phyloP scores from a whole-genome alignment of 2,797 vertebrate species.

The Gorsachius magnificus region DNA sequence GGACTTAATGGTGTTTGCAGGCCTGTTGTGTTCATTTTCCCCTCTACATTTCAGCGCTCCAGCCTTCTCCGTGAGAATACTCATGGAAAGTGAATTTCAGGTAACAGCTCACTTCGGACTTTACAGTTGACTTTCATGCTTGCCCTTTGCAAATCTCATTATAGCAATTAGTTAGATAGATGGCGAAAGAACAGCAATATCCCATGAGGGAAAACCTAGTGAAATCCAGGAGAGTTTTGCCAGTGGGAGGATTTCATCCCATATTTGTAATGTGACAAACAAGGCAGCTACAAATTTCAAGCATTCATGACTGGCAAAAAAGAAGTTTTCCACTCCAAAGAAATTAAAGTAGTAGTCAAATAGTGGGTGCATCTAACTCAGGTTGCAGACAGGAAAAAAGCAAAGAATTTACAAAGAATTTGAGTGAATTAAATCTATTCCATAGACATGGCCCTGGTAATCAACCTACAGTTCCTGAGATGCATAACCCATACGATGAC shows the following conservation, averaged over 20 bases:
- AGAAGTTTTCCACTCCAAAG: neutral
- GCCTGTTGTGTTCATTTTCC: neutral
- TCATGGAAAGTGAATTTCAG: conserved; percentile 19
- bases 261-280: neutral
- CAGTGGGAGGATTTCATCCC: neutral
- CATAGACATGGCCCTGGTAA: neutral
- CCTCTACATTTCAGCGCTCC: neutral
- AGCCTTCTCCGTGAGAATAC: neutral
- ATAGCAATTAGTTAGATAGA: conserved; percentile 37
- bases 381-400: neutral
- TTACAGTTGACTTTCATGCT: neutral
- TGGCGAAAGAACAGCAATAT: neutral
- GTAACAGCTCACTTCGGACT: conserved; percentile 22
- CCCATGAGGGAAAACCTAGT: neutral
- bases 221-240: neutral
- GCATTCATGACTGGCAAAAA: neutral
- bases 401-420: neutral
- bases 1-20: conserved; percentile 24
- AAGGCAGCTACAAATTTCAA: neutral
- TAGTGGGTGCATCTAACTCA: neutral
- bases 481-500: neutral
- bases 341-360: neutral
- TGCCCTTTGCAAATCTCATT: conserved; percentile 40
- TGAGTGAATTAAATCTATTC: neutral
- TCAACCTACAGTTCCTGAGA: neutral